phyloP scores from a whole-genome alignment of 2,888 invertebrate genomes.

The Arrhopalites spinosus region DNA sequence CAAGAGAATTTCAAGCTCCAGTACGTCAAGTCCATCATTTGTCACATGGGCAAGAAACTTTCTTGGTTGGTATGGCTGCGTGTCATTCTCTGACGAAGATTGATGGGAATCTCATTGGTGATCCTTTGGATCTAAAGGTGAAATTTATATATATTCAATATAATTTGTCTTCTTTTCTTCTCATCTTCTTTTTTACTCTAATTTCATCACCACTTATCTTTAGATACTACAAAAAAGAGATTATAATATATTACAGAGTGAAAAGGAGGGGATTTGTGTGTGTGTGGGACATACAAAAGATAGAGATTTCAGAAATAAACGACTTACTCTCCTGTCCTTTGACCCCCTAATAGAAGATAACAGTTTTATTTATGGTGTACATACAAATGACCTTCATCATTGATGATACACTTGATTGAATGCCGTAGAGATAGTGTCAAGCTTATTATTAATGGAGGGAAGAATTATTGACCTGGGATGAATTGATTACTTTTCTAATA shows the following conservation, averaged over 20 bases:
- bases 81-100: slow-evolving; percentile 93
- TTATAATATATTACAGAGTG: too few relatives aligned
- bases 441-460: slow-evolving; percentile 9
- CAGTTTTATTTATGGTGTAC: too few relatives aligned
- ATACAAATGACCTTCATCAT: too few relatives aligned
- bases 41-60: slow-evolving; percentile 49
- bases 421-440: background rate
- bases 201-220: too few relatives aligned
- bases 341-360: too few relatives aligned
- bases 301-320: too few relatives aligned
- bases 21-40: slow-evolving; percentile 47
- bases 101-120: slow-evolving; percentile 83
- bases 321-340: too few relatives aligned
- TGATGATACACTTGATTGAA: too few relatives aligned
- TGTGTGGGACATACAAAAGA: too few relatives aligned
- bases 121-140: slow-evolving; percentile 90
- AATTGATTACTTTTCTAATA: background rate
- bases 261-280: too few relatives aligned
- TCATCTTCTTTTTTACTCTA: background rate
- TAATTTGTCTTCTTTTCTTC: background rate
- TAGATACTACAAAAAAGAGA: too few relatives aligned
- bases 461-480: background rate
- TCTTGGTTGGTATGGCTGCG: slow-evolving; percentile 81
- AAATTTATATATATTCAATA: background rate
- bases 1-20: slow-evolving; percentile 44